Evolutionary conservation across 2,797 vertebrate species (phyloP), one percentile per base, ranked within the genome.

Genomic region (Nyctalus aviator): DNA sequence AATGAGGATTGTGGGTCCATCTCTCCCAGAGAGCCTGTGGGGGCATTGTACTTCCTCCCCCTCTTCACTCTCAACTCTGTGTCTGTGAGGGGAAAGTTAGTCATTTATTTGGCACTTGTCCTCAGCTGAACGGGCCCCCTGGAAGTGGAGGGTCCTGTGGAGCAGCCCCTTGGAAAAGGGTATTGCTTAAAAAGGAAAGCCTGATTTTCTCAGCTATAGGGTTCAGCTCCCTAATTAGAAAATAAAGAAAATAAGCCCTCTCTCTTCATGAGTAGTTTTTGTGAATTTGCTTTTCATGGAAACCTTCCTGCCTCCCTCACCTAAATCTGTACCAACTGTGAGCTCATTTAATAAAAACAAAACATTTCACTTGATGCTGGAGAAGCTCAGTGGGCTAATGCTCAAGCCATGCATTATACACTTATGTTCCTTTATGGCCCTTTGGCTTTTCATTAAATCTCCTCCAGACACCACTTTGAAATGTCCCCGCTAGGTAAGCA

Each of bases 301-400:
- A 77, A 8, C 30, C 71, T 84, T 84, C 37, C 32, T 77, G 88
- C 71, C 71, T 88, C 50, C 64, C 75, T 48, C 0, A 5, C 86
- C 76, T 64, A 93, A 91, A 96, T 93, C 93, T 89, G 92, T 93
- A 94, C 92, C 93, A 95, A 94, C 96, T 95, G 93, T 92, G 95
- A 96, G 84, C 69, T 96, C 64, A 90, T 91, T 96, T 96, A 93
- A 91, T 91, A 82, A 96, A 96, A 97, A 96, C 94, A 96, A 95
- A 96, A 86, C 64, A 92, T 83, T 92, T 85, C 85, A n/a, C 84
- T 84, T n/a, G 32, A 76, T 82, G 77, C 86, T 82, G 21, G 37
- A 94, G 71, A 86, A 81, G 62, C 92, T 91, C 88, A 32, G 86
- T 84, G 73, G 88, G 46, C 68, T 78, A 84, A 79, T 21, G 64